Evolutionary conservation across 2,888 invertebrate genomes (phyloP).

Genomic region (Iphiclides podalirius): DNA sequence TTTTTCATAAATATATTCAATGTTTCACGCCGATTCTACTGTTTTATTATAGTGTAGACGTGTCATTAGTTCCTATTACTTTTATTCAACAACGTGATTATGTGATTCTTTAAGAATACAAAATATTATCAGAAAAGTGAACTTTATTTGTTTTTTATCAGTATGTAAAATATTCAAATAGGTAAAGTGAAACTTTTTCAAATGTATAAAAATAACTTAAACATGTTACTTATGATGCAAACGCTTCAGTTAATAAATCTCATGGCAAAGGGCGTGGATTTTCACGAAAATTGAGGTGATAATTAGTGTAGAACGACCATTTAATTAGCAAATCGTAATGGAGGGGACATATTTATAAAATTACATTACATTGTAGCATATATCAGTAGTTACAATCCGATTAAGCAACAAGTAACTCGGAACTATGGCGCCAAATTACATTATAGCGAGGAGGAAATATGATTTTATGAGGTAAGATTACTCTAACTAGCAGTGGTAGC

Average conservation of each 20-base stretch:
- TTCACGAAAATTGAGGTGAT: slow-evolving; percentile 43
- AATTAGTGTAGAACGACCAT: slow-evolving; percentile 49
- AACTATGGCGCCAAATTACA: slow-evolving; percentile 34
- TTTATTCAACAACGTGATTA: too few species aligned
- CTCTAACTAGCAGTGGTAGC: too few species aligned
- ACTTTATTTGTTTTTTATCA: too few species aligned
- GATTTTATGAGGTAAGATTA: slow-evolving; percentile 48
- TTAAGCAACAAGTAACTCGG: slow-evolving; percentile 29
- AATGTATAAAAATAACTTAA: background rate
- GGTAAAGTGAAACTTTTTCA: background rate
- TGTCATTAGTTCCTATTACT: too few species aligned
- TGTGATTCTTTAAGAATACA: too few species aligned
- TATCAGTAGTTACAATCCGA: slow-evolving; percentile 1
- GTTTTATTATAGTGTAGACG: too few species aligned
- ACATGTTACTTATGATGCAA: too few species aligned
- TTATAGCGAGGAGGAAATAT: slow-evolving; percentile 43
- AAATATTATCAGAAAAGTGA: too few species aligned
- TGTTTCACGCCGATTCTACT: too few species aligned
- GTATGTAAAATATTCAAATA: too few species aligned
- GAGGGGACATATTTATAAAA: slow-evolving; percentile 31
- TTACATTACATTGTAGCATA: background rate
- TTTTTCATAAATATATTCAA: too few species aligned
- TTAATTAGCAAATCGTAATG: slow-evolving; percentile 41
- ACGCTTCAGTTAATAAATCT: slow-evolving; percentile 4
- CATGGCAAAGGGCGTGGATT: slow-evolving; percentile 31